These are phyloP conservation scores for Acleris laterana DNA, from an alignment of 2,888 invertebrate genomes.

Conservation along the genomic window DNA sequence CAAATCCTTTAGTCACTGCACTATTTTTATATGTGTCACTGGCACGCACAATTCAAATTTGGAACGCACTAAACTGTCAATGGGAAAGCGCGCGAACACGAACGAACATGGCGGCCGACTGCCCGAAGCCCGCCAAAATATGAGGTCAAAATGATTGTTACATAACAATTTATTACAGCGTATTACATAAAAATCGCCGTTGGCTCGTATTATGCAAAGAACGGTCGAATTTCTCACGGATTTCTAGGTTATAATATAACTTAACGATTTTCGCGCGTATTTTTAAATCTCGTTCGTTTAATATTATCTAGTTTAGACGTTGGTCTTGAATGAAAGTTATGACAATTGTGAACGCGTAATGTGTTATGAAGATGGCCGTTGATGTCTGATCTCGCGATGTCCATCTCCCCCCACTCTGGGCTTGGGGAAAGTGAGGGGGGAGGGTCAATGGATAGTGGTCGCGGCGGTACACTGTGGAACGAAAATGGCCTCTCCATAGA, in stretches of 20 bases:
- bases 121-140: conserved; percentile 74
- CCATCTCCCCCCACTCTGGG: conserved; percentile 19
- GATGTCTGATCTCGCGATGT: conserved; percentile 29
- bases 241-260: conserved; percentile 62
- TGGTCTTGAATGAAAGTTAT: conserved; percentile 41
- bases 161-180: conserved; percentile 72
- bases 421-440: conserved; percentile 31
- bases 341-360: conserved; percentile 43
- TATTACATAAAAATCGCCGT: conserved; percentile 79
- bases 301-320: conserved; percentile 12
- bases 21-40: conserved; percentile 50
- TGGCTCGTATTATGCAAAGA: conserved; percentile 68
- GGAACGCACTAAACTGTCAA: conserved; percentile 50
- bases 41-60: conserved; percentile 47
- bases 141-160: conserved; percentile 76
- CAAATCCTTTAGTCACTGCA: conserved; percentile 41
- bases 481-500: too few relatives aligned
- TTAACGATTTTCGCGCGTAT: conserved; percentile 53
- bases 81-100: conserved; percentile 63
- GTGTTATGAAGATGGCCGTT: conserved; percentile 13
- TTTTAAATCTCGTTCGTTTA: conserved; percentile 24
- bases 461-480: too few relatives aligned
- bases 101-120: conserved; percentile 62
- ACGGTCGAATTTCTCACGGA: conserved; percentile 53
- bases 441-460: conserved; percentile 20